These are phyloP conservation scores for Ichneumoninae sp. DNA, from an alignment of 2,888 invertebrate species.

Conservation along the genomic window DNA sequence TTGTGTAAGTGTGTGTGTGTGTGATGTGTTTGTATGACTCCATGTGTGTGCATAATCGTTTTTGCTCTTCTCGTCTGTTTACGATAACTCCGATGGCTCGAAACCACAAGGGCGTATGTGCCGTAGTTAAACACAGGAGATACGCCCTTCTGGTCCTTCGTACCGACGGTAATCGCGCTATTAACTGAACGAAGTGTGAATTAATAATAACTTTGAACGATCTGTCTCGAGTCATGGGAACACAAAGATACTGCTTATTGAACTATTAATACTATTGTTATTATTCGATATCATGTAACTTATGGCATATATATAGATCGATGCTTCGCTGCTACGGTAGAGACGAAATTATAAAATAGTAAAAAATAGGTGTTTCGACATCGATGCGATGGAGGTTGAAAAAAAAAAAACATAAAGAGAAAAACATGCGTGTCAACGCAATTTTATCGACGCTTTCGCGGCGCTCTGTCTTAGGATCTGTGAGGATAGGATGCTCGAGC, in stretches of 20 bases:
- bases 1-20: slow-evolving; percentile 12
- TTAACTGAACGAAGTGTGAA: slow-evolving; percentile 14
- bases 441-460: not conserved
- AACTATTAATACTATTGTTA: slow-evolving; percentile 66
- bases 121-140: not conserved
- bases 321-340: slow-evolving; percentile 29
- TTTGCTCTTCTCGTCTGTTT: slow-evolving; percentile 17
- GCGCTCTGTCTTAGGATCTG: slow-evolving; percentile 32
- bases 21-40: not conserved
- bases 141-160: not conserved
- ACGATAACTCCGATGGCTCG: not conserved
- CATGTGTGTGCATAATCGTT: slow-evolving; percentile 5
- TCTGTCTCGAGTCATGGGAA: slow-evolving; percentile 43
- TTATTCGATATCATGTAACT: slow-evolving; percentile 50
- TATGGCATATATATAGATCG: slow-evolving; percentile 46
- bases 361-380: slow-evolving; percentile 24
- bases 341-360: slow-evolving; percentile 20
- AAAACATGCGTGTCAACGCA: not conserved
- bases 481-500: slow-evolving; percentile 18
- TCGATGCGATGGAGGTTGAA: slow-evolving; percentile 7
- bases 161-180: not conserved
- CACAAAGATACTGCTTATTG: slow-evolving; percentile 51
- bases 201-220: slow-evolving; percentile 31
- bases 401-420: slow-evolving; percentile 19
- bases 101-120: not conserved